phyloP scores from a whole-genome alignment of 2,113 vertebrate genomes.

The Pseudopipra pipra region DNA sequence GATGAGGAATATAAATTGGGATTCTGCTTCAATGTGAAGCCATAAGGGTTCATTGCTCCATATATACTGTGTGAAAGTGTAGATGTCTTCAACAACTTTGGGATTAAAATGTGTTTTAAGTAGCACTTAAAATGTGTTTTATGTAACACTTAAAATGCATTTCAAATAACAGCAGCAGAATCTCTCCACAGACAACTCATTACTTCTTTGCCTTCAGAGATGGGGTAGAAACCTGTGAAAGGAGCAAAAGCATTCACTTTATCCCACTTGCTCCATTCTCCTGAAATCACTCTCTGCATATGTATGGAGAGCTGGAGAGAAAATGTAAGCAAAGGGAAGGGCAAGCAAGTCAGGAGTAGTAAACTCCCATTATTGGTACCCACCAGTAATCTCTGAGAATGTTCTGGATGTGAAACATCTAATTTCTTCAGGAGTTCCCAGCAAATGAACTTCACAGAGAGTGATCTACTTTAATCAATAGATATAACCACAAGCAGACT shows the following conservation, averaged over 20 bases:
- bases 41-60: not conserved
- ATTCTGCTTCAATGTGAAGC: not conserved
- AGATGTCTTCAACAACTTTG: not conserved
- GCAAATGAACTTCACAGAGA: not conserved
- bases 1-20: not conserved
- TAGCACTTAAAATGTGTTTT: not conserved
- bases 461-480: not conserved
- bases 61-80: not conserved
- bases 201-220: not conserved
- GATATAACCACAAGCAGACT: not conserved
- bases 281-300: not conserved
- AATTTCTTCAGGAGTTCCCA: not conserved
- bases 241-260: not conserved
- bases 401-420: not conserved
- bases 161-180: not conserved
- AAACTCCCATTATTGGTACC: not conserved
- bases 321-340: not conserved
- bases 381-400: not conserved
- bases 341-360: not conserved
- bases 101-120: not conserved
- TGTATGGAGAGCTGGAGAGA: not conserved
- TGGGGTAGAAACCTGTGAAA: not conserved
- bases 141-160: not conserved
- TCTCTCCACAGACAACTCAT: fast-evolving
- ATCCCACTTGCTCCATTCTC: not conserved